Evolutionary conservation across 2,797 vertebrate species (phyloP).

Genomic region (Falco naumanni): DNA sequence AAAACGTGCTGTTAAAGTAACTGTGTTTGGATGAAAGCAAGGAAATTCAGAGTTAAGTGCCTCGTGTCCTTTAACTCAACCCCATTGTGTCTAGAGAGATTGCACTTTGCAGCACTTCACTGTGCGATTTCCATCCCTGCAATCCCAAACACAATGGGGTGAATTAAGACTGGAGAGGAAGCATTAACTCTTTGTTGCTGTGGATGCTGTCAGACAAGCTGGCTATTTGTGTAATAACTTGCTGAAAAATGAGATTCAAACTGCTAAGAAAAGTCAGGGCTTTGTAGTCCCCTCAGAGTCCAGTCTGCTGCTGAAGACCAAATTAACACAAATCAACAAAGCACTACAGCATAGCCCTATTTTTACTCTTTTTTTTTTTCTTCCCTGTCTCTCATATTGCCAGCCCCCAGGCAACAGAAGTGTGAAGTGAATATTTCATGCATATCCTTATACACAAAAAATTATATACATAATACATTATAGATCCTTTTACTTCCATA

Average conservation of each 20-base stretch:
- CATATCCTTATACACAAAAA: slow-evolving; percentile 54
- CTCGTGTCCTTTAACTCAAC: slow-evolving; percentile 32
- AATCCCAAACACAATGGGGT: slow-evolving; percentile 47
- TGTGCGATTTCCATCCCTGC: slow-evolving; percentile 47
- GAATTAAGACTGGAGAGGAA: slow-evolving; percentile 46
- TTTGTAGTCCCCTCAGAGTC: background rate
- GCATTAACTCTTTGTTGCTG: slow-evolving; percentile 52
- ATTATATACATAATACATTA: slow-evolving; percentile 69
- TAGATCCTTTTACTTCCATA: slow-evolving; percentile 54
- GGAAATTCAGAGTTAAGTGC: slow-evolving; percentile 49
- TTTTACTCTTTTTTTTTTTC: background rate
- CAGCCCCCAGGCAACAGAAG: slow-evolving; percentile 50
- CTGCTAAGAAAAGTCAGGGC: background rate
- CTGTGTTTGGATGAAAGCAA: slow-evolving; percentile 36
- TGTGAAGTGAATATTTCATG: slow-evolving; percentile 63
- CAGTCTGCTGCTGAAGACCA: background rate
- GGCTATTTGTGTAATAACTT: background rate
- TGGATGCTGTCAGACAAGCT: slow-evolving; percentile 9
- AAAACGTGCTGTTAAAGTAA: slow-evolving; percentile 32
- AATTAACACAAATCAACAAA: slow-evolving; percentile 29
- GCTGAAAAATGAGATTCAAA: slow-evolving; percentile 18
- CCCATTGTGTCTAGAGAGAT: slow-evolving; percentile 52
- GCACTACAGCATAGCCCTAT: slow-evolving; percentile 9
- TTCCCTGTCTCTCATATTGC: slow-evolving; percentile 20
- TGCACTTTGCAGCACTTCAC: slow-evolving; percentile 52